Percentiles rank a stretch among this genome's conserved stretches.
These are phyloP conservation scores for Parnassius orleans DNA, from an alignment of 2,888 invertebrate genomes.

Conservation along the genomic window DNA sequence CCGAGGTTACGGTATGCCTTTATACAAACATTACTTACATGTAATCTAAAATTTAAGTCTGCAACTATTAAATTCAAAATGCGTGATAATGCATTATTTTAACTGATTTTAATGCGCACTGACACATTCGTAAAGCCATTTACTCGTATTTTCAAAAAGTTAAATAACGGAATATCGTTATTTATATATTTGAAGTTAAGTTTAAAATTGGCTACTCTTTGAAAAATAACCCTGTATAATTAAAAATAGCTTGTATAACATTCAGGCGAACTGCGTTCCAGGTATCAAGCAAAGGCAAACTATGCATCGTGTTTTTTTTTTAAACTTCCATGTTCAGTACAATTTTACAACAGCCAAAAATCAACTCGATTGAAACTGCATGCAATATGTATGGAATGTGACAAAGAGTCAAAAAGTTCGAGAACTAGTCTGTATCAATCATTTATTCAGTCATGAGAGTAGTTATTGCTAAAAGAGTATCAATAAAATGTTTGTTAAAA, in stretches of 20 bases:
- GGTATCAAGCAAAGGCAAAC: slow-evolving; percentile 8
- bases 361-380: slow-evolving; percentile 6
- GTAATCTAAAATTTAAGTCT: too few species aligned
- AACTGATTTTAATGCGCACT: too few species aligned
- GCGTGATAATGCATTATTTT: too few species aligned
- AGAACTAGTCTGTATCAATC: slow-evolving; percentile 1
- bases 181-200: too few species aligned
- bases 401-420: slow-evolving; percentile 6
- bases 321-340: background rate
- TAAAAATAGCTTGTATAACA: background rate
- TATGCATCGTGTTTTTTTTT: background rate
- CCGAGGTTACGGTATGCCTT: too few species aligned
- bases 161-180: too few species aligned
- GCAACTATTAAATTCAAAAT: too few species aligned
- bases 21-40: too few species aligned
- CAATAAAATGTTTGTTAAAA: background rate
- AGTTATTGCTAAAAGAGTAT: background rate
- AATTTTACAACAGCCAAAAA: slow-evolving; percentile 2
- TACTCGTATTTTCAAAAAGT: too few species aligned
- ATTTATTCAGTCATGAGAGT: background rate
- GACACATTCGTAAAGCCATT: too few species aligned
- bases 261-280: background rate
- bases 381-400: background rate
- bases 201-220: too few species aligned
- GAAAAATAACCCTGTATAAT: background rate